Conservation (phyloP, 2,113 vertebrate species). For the Glareola pratincola region DNA sequence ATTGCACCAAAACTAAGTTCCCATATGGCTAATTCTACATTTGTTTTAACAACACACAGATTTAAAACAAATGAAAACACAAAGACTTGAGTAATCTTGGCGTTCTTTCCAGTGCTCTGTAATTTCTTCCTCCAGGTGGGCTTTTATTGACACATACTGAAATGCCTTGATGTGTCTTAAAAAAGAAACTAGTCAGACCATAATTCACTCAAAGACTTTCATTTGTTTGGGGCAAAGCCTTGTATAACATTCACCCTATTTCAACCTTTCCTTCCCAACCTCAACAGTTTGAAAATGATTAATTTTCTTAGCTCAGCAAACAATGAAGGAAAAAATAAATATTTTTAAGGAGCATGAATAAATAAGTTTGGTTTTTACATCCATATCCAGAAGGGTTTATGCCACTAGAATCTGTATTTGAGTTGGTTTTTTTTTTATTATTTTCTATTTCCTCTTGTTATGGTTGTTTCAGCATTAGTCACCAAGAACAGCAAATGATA, state of each 20-base stretch:
- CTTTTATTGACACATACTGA: constrained; percentile 54
- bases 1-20: constrained; percentile 72
- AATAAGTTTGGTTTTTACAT: not conserved
- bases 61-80: constrained; percentile 77
- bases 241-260: not conserved
- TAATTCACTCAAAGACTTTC: constrained; percentile 38
- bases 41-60: constrained; percentile 78
- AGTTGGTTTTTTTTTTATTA: not conserved
- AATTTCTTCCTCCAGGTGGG: constrained; percentile 58
- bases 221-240: constrained; percentile 25
- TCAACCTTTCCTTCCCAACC: not conserved
- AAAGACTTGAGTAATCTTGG: constrained; percentile 59
- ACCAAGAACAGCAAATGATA: not conserved
- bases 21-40: constrained; percentile 80
- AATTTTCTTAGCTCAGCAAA: not conserved
- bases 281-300: not conserved
- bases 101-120: constrained; percentile 47
- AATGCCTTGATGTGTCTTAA: constrained; percentile 55
- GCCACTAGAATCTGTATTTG: not conserved
- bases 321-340: not conserved
- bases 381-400: not conserved
- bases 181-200: not conserved
- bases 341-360: not conserved
- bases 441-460: not conserved
- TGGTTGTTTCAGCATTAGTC: not conserved